A percentile compares a stretch with the other conserved stretches of the same genome.
phyloP scores from a whole-genome alignment of 2,113 vertebrate genomes.

The Esox niger region DNA sequence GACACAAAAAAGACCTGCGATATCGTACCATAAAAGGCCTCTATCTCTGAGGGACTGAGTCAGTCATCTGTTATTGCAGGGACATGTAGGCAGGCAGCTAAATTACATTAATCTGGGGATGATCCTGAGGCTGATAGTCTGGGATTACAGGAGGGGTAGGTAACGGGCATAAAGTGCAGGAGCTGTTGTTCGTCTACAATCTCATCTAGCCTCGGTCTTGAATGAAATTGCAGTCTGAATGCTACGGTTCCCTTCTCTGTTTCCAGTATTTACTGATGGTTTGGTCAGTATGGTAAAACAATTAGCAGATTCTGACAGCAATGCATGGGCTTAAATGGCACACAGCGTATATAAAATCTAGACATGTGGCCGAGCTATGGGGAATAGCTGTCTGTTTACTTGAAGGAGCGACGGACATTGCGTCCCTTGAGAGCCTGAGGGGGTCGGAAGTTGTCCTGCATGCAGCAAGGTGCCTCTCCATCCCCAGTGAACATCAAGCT shows the following conservation, averaged over 20 bases:
- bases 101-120: conserved; percentile 9
- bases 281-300: neutral
- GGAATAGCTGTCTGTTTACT: conserved; percentile 42
- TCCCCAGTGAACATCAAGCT: conserved; percentile 79
- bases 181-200: neutral
- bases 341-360: neutral
- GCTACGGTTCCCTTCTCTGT: neutral
- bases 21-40: neutral
- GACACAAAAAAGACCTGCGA: neutral
- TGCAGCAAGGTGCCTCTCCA: conserved; percentile 74
- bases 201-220: neutral
- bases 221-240: neutral
- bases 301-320: neutral
- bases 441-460: conserved; percentile 90
- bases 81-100: neutral
- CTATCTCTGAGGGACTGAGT: neutral
- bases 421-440: conserved; percentile 84
- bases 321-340: neutral
- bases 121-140: neutral
- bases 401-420: conserved; percentile 78
- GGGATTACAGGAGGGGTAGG: conserved; percentile 12
- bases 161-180: neutral
- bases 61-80: neutral
- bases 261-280: neutral
- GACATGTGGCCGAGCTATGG: neutral